These are phyloP conservation scores for Scolanthus callimorphus DNA, from an alignment of 92 coral and sea anemone species.

Conservation along the genomic window DNA sequence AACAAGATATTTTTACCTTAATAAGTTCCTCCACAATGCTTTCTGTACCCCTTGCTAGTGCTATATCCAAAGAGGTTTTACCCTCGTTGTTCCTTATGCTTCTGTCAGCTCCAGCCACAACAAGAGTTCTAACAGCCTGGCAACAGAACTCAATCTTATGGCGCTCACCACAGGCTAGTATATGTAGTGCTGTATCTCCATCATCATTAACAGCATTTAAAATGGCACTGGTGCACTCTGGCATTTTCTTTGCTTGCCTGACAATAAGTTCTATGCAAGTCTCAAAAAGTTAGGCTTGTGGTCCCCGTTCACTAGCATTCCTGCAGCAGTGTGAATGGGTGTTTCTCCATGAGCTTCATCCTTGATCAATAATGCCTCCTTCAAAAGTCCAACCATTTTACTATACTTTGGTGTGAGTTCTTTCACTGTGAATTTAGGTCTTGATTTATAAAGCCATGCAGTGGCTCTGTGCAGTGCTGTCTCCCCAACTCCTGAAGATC, in stretches of 20 bases:
- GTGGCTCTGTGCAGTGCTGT: slow-evolving; percentile 90
- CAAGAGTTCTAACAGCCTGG: slow-evolving; percentile 75
- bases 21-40: slow-evolving; percentile 90
- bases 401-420: slow-evolving; percentile 90
- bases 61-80: slow-evolving; percentile 91
- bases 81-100: slow-evolving; percentile 92
- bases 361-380: slow-evolving; percentile 76
- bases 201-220: slow-evolving; percentile 90
- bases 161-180: slow-evolving; percentile 80
- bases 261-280: slow-evolving; percentile 86
- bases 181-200: slow-evolving; percentile 92
- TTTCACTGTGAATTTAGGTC: slow-evolving; percentile 84
- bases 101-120: slow-evolving; percentile 94
- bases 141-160: slow-evolving; percentile 90
- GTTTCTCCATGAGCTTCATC: slow-evolving; percentile 94
- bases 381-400: slow-evolving; percentile 72
- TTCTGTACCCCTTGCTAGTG: slow-evolving; percentile 80
- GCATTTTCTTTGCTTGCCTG: slow-evolving; percentile 80
- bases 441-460: slow-evolving; percentile 70
- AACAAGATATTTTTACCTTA: too few relatives aligned
- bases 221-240: slow-evolving; percentile 64
- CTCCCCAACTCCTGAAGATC: slow-evolving; percentile 86
- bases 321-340: slow-evolving; percentile 93
- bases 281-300: slow-evolving; percentile 91
- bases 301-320: slow-evolving; percentile 86